Base-by-base conservation (phyloP, 1,140 invertebrate genomes). In the Drosophila bocqueti region DNA sequence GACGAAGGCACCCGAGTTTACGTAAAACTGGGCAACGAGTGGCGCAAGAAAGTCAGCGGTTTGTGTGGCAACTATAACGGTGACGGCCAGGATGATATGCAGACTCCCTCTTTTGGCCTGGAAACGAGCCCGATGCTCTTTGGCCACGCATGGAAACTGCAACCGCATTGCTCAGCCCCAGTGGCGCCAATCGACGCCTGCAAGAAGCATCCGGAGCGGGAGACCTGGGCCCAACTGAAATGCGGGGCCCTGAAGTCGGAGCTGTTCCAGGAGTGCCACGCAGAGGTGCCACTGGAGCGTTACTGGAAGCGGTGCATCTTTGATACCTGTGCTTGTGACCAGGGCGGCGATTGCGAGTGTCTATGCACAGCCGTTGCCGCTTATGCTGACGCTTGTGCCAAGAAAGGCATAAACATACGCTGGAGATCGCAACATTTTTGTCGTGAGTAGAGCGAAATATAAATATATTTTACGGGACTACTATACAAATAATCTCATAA, bases 11-110 rank as follows among this genome's bases (percentile, higher is more conserved):
- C 97, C 1, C 94, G 97, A 63, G 95, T 98, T 2, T 97, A 98
- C 83, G 94, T 98, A 1, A 96, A 95, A 91, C 91, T 96, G 45
- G 95, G 96, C 83, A 94, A 96, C 2, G 95, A 94, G 69, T 97
- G 97, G 97, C 95, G 96, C 84, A 94, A 94, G 42, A 95, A 96
- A 94, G 95, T 98, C 6, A 95, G 95, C 93, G 98, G 98, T 55
- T 93, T 99, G 4, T 99, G 98, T 93, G 98, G 98, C 1, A 98
- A 99, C 92, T 98, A 96, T 92, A 97, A 99, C 92, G 95, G 96
- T 31, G 96, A 98, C 83, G 94, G 95, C 60, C 93, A 94, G 10
- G 96, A 98, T 82, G 97, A 98, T 84, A 98, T 98, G 94, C 95
- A 96, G 90, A 96, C 96, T 6, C 97, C 97, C 0, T 96, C 96